These are phyloP conservation scores for Drosophila baimaii DNA, from an alignment of 1,140 invertebrate species.

Conservation along the genomic window DNA sequence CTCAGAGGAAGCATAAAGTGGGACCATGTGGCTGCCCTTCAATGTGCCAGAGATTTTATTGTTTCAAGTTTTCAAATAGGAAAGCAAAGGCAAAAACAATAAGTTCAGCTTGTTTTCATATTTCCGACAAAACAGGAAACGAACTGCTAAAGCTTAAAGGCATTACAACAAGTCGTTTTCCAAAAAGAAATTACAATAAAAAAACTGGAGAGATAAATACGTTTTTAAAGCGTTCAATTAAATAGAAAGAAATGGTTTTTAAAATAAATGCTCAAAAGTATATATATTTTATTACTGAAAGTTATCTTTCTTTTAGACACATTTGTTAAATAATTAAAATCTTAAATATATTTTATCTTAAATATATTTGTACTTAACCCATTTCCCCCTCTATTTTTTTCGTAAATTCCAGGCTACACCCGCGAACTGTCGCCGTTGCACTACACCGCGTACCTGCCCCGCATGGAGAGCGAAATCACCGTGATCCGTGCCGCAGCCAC, in stretches of 20 bases:
- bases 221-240: too few species aligned
- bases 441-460: constrained; percentile 87
- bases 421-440: constrained; percentile 87
- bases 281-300: too few species aligned
- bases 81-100: constrained; percentile 12
- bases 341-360: too few species aligned
- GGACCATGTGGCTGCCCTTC: constrained; percentile 16
- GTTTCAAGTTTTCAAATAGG: constrained; percentile 24
- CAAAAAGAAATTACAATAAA: too few species aligned
- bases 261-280: too few species aligned
- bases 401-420: constrained; percentile 85
- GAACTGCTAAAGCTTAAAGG: background rate
- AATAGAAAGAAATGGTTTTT: too few species aligned
- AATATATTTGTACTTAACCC: background rate
- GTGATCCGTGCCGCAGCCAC: constrained; percentile 82
- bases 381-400: background rate
- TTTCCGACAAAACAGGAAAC: constrained; percentile 10
- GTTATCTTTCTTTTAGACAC: constrained; percentile 17
- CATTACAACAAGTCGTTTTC: background rate
- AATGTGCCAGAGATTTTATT: constrained; percentile 11
- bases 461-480: constrained; percentile 85
- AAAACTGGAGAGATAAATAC: too few species aligned
- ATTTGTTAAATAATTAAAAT: background rate
- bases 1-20: constrained; percentile 29
- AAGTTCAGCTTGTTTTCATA: constrained; percentile 13